Evolutionary conservation across 2,797 vertebrate species (phyloP), one percentile per base, ranked within the genome.

Genomic region (Lemur catta): DNA sequence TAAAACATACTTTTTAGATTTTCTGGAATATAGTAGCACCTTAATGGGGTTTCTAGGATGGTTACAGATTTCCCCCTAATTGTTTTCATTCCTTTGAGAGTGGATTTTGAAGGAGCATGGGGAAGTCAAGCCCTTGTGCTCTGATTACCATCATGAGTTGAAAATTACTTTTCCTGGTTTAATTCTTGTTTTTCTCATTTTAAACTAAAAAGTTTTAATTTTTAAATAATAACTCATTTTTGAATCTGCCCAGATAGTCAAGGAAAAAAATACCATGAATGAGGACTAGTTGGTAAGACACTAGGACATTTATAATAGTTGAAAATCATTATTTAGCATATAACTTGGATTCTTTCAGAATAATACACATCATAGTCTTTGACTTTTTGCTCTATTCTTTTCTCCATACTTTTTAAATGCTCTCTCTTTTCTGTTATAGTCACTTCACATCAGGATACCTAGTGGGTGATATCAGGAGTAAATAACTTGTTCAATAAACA

Each of bases 161-260:
- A 91, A 96, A 82, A 79, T 41, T 69, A 38, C 48, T 69, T 87
- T 92, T 84, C 46, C 38, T 22, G 57, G 18, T 80, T 59, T 92
- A 79, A 61, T 57, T 87, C 28, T 43, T 43, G 8, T n/a, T 87
- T 55, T 15, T n/a, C 67, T 93, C 48, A 76, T 41, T 75, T 79
- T 93, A 93, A 95, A 94, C n/a, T 7, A 18, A 76, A 57, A 67
- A 11, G 17, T 75, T 61, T 85, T 91, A 33, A 89, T 75, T 97
- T 93, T 75, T 46, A 84, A 76, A 79, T 79, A 89, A 38, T 93
- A 50, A 7, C 8, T 94, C 20, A 43, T 80, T 94, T 65, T 46
- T 90, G 69, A 96, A 41, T 75, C 43, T 86, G 1, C 63, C 33
- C 12, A 84, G 80, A 30, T 59, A 90, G 80, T 84, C 17, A 79